These are phyloP conservation scores for Dromas ardeola DNA, from an alignment of 2,113 vertebrate species.

Conservation along the genomic window DNA sequence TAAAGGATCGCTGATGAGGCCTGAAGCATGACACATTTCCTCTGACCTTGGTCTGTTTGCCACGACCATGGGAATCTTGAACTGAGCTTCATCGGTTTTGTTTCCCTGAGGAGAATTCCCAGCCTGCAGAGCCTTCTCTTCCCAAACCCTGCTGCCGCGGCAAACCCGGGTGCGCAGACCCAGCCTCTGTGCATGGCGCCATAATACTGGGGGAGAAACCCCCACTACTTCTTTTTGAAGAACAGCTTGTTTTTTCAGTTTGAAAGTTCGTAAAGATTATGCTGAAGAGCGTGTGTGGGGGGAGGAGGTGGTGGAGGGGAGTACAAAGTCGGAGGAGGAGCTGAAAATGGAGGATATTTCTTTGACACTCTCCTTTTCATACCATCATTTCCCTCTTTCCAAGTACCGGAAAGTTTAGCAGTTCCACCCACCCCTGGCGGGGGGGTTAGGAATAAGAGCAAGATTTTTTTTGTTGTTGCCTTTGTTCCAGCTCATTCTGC, in stretches of 20 bases:
- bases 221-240: background rate
- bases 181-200: background rate
- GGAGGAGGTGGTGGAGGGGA: background rate
- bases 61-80: background rate
- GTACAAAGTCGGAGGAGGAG: background rate
- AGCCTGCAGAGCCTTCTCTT: background rate
- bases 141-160: background rate
- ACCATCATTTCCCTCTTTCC: background rate
- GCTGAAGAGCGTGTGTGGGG: background rate
- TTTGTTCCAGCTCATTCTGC: background rate
- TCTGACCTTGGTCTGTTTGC: background rate
- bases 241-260: background rate
- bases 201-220: background rate
- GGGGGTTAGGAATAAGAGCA: background rate
- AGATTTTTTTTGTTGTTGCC: background rate
- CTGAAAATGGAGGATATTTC: background rate
- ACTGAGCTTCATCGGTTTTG: background rate
- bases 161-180: background rate
- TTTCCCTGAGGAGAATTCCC: background rate
- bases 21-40: background rate
- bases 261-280: background rate
- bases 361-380: constrained; percentile 14
- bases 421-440: background rate
- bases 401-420: background rate
- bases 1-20: background rate